phyloP scores from a whole-genome alignment of 2,113 vertebrate genomes.

The Lophochroa leadbeateri region DNA sequence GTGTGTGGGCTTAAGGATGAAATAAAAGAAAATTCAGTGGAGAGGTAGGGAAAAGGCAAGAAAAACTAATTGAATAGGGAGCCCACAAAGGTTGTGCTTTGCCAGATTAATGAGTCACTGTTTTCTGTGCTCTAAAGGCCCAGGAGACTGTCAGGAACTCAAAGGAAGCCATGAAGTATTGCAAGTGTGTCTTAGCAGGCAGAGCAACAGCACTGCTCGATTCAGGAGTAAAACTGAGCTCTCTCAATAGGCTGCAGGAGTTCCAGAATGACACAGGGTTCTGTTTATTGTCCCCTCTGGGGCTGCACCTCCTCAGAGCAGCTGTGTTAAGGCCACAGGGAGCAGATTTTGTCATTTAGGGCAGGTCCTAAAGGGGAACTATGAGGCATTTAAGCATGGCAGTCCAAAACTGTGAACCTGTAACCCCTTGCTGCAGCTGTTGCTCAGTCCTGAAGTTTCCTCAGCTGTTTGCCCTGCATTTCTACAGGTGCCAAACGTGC shows the following conservation, averaged over 20 bases:
- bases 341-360: conserved; percentile 42
- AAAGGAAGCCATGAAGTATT: conserved; percentile 15
- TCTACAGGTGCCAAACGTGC: conserved; percentile 24
- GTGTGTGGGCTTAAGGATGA: neutral
- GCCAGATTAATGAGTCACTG: conserved; percentile 62
- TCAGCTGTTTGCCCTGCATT: conserved; percentile 50
- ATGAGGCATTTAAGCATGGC: neutral
- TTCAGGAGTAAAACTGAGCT: neutral
- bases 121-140: conserved; percentile 39
- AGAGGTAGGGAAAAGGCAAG: neutral
- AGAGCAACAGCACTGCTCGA: conserved; percentile 33
- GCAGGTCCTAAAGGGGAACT: conserved; percentile 13
- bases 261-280: neutral
- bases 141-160: conserved; percentile 15
- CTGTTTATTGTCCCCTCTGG: neutral
- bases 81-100: neutral
- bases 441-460: conserved; percentile 9
- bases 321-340: conserved; percentile 7
- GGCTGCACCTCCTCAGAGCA: neutral
- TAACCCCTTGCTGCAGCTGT: conserved; percentile 42
- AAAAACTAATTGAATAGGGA: conserved; percentile 18
- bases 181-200: neutral
- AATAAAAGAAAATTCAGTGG: conserved; percentile 13
- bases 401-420: conserved; percentile 33
- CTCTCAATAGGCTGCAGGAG: neutral